Base-by-base conservation (phyloP, 2,888 invertebrate genomes). In the Melinaea marsaeus region DNA sequence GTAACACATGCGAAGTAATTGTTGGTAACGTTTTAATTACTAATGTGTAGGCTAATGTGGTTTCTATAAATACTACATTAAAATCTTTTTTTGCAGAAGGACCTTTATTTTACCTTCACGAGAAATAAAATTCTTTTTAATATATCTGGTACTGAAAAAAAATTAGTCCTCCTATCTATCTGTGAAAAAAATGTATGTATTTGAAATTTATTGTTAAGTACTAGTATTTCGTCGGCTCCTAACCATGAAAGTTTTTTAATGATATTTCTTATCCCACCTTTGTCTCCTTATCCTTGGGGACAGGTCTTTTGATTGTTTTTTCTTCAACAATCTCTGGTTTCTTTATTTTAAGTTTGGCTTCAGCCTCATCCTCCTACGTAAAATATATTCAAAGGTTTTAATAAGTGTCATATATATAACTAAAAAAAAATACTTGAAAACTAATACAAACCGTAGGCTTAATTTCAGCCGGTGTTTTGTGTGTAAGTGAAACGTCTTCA, bases 301-400 rank as follows among this genome's bases (percentile, higher is more conserved):
- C 75, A 66, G 88, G 90, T 74, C 86, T 80, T 75, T 89, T 89
- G 76, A 90, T 72, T 66, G 89, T 90, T 75, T 85, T 85, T 58
- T 88, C 86, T 66, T 90, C 90, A 66, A 90, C 79, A 55, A 90
- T 78, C 80, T 90, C 90, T 45, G 89, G 88, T 80, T 87, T 90
- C 78, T 89, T 89, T 77, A 90, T 76, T 66, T 78, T 88, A 66
- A 90, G 85, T 74, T 89, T 84, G n/a, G 90, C 90, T 76, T 84
- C 89, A 66, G 86, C 90, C 73, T 86, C 79, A 69, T 74, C 90
- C 73, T 85, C 89, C 90, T 90, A 84, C 60, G 51, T 56, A 58
- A 64, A 65, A 62, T 62, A 55, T 45, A 61, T 57, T 63, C 55
- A 57, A 35, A 58, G 51, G 4, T 45, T 32, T 35, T 6, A 45